Evolutionary conservation across 1,140 invertebrate species (phyloP).

Genomic region (Diachasmimorpha longicaudata): DNA sequence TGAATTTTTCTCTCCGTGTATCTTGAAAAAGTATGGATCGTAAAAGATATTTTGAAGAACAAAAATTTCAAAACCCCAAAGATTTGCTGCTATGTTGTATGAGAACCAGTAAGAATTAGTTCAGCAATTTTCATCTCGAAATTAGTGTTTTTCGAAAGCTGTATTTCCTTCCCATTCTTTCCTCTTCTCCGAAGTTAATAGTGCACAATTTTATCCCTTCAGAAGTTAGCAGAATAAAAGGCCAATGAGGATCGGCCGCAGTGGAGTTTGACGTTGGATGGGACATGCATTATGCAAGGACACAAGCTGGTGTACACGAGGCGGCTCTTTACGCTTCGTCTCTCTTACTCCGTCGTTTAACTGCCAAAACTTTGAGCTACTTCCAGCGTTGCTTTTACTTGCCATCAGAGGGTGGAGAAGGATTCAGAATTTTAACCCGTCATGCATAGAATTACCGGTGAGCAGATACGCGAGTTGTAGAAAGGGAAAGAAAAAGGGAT

Average conservation of each 20-base stretch:
- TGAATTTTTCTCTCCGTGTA: too few species aligned
- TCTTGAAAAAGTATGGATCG: too few species aligned
- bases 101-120: too few species aligned
- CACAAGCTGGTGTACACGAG: constrained; percentile 41
- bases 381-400: not conserved
- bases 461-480: too few species aligned
- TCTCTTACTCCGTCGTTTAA: not conserved
- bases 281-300: constrained; percentile 47
- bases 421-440: not conserved
- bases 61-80: too few species aligned
- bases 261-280: constrained; percentile 26
- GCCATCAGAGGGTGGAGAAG: not conserved
- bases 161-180: too few species aligned
- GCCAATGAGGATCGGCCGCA: constrained; percentile 39
- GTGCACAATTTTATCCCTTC: not conserved
- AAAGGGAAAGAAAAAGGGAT: too few species aligned
- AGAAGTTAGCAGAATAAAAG: constrained; percentile 36
- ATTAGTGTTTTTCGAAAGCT: not conserved
- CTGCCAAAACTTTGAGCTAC: constrained; percentile 12
- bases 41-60: too few species aligned
- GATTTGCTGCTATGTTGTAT: too few species aligned
- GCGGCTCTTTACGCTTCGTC: constrained; percentile 25
- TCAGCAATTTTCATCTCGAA: too few species aligned
- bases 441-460: not conserved
- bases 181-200: not conserved